These are phyloP conservation scores for Agapornis roseicollis DNA, from an alignment of 2,113 vertebrate genomes.

Conservation along the genomic window DNA sequence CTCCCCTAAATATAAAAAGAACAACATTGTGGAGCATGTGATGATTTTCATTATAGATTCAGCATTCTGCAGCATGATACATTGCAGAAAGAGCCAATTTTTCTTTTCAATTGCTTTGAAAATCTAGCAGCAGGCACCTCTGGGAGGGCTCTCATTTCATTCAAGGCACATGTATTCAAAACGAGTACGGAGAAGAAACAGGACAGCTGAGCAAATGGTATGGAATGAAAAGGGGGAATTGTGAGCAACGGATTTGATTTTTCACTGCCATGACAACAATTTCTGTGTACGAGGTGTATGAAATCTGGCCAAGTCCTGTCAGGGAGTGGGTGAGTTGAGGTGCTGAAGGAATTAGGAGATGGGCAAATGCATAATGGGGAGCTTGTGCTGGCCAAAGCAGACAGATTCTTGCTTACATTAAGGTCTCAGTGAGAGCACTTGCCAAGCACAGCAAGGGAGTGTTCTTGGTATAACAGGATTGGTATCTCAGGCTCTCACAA, in stretches of 20 bases:
- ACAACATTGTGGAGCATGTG: constrained; percentile 3
- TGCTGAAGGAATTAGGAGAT: not conserved
- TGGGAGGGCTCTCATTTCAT: constrained; percentile 45
- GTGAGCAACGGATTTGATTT: constrained; percentile 18
- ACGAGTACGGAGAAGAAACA: not conserved
- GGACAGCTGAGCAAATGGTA: constrained; percentile 29
- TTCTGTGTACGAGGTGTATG: not conserved
- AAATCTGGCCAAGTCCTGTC: not conserved
- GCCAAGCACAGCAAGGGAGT: constrained; percentile 11
- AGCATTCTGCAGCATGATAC: constrained; percentile 12
- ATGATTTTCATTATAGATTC: constrained; percentile 37
- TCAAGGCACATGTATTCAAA: constrained; percentile 48
- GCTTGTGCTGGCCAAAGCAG: constrained; percentile 10
- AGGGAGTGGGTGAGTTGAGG: not conserved
- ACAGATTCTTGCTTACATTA: not conserved
- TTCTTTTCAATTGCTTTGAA: constrained; percentile 58
- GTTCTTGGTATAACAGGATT: not conserved
- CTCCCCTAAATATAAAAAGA: constrained; percentile 47
- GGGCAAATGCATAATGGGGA: not conserved
- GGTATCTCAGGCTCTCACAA: not conserved
- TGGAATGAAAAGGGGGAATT: not conserved
- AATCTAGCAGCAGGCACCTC: constrained; percentile 43
- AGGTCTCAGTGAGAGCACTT: not conserved
- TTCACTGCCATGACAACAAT: constrained; percentile 38
- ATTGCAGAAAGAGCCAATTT: constrained; percentile 42